phyloP scores from a whole-genome alignment of 2,797 vertebrate genomes.

The Zalophus californianus region DNA sequence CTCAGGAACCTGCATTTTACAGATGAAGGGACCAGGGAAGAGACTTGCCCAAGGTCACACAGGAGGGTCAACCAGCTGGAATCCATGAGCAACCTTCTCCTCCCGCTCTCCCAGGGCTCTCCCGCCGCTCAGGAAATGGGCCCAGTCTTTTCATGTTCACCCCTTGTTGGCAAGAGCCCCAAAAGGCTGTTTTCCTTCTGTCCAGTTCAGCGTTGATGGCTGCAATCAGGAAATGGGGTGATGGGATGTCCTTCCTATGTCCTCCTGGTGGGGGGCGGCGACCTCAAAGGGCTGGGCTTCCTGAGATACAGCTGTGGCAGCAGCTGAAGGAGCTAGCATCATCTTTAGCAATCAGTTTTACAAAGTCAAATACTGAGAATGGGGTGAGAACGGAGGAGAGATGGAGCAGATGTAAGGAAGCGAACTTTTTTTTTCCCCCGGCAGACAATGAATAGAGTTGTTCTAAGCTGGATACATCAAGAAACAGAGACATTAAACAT shows the following conservation, averaged over 20 bases:
- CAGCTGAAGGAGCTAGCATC: constrained; percentile 34
- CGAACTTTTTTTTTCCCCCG: background rate
- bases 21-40: background rate
- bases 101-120: background rate
- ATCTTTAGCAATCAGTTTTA: background rate
- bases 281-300: constrained; percentile 52
- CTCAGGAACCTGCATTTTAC: background rate
- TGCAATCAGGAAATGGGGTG: constrained; percentile 60
- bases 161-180: background rate
- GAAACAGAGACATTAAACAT: background rate
- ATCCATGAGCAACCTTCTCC: background rate
- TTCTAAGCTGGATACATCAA: background rate
- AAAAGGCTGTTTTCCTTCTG: constrained; percentile 47
- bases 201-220: background rate
- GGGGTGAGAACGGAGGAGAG: background rate
- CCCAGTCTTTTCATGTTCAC: background rate
- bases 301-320: constrained; percentile 46
- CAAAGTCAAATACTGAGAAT: constrained; percentile 2
- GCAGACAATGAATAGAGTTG: background rate
- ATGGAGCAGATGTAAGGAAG: background rate
- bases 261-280: background rate
- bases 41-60: background rate
- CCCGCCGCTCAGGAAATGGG: background rate
- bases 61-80: background rate
- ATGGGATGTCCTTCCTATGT: constrained; percentile 40